A percentile compares a stretch with the other conserved stretches of the same genome.
Conservation (phyloP, 2,797 vertebrate genomes). For the Urosaurus nigricauda region DNA sequence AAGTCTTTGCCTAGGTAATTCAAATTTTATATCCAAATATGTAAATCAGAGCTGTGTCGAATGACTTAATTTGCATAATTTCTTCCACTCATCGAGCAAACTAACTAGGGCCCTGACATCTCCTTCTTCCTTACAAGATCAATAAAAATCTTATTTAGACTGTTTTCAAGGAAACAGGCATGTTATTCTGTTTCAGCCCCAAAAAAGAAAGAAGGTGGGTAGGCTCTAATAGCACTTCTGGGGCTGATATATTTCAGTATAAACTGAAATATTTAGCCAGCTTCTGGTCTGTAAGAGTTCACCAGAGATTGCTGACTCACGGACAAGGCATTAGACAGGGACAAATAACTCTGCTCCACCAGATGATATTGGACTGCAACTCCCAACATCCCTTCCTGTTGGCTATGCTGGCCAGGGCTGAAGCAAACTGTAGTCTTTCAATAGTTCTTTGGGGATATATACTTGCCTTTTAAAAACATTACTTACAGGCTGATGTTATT, state of each 20-base stretch:
- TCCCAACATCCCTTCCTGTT: not conserved
- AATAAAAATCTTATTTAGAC: not conserved
- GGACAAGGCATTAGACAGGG: not conserved
- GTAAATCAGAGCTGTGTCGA: not conserved
- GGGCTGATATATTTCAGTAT: no score
- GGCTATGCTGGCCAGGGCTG: no score
- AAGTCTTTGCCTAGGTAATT: not conserved
- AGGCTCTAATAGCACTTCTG: no score
- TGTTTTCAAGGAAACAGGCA: not conserved
- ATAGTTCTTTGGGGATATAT: not conserved
- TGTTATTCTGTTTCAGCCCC: no score
- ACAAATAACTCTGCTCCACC: not conserved
- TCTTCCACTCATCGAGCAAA: not conserved
- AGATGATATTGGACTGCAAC: not conserved
- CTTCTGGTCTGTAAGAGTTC: not conserved
- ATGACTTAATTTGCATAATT: not conserved
- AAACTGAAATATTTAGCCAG: not conserved
- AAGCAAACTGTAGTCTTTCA: no score
- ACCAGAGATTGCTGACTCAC: not conserved
- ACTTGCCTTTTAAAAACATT: not conserved
- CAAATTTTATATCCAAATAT: not conserved
- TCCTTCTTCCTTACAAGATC: no score
- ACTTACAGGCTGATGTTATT: not conserved
- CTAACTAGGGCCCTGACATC: not conserved
- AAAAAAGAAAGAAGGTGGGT: no score